Base-by-base conservation (phyloP, 2,888 invertebrate genomes). In the Diaphora mendica region DNA sequence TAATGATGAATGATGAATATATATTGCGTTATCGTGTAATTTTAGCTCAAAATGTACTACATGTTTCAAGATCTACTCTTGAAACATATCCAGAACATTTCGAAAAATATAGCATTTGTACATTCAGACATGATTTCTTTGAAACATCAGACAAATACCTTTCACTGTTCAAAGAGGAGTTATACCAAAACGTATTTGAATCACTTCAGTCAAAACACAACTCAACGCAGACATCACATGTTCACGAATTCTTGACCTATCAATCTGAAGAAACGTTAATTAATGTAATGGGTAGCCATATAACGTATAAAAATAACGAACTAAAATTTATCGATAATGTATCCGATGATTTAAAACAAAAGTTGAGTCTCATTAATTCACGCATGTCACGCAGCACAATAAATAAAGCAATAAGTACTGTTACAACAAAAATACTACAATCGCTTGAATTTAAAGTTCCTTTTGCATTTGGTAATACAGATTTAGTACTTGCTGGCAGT, bases 1-100 rank as follows among this genome's bases (percentile, higher is more conserved):
- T 13, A 33, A 74, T 65, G 35, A 44, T 79, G 76, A 75, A 67
- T 23, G 72, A 84, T 72, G 75, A 82, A 20, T n/a, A 75, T 1
- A 68, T 83, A 39, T 17, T 75, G 11, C 74, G 67, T 11, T 83
- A 81, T 55, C 83, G 84, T 26, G 75, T 84, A 0, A 71, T 84
- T n/a, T 26, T 83, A 55, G 74, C 72, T 0, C 71, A 44, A 13
- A 76, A 70, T 0, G 77, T 80, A 30, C 51, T 83, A 5, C 30
- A 77, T 0, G 35, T 81, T 39, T 70, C 75, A 17, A 71, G 72
- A 11, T 39, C 39, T 5, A 5, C 3, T 39, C 39, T 39, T 39
- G 39, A 39, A 39, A 9, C 39, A 39, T 2, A 39, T 39, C 39
- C 11, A 26, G 68, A 73, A 13, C 59, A 69, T 69, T 39, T 39